Base-by-base conservation (phyloP, 2,888 invertebrate species). In the Gymnocheta viridis region DNA sequence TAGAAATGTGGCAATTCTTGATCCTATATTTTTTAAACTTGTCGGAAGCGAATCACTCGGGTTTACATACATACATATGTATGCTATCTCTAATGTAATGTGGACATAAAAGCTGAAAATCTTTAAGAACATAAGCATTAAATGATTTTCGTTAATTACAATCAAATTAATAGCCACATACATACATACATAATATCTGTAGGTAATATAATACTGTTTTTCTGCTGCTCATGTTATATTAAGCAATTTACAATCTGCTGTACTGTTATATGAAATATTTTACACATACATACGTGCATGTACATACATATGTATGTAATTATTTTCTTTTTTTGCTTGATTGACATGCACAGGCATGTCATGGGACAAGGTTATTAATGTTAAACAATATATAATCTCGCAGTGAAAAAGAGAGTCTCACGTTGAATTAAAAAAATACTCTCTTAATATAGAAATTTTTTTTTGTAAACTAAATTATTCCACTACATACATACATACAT, bases 351-450 rank as follows among this genome's bases (percentile, higher is more conserved):
- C 64, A 66, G 79, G 12, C 66, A 80, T 80, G 83, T 83, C 83
- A 80, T 83, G 70, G 82, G 76, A 12, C 83, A 83, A 83, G 83
- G 83, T 83, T 83, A 83, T 83, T 72, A 83, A 67, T 80, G 54
- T 73, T 69, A 69, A 82, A 78, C 67, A 74, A 73, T 51, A 69
- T 47, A 74, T 47, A 70, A 70, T n/a, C 7, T 19, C 17, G 49
- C 29, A 58, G 73, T 38, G 17, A 44, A 74, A 41, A 44, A 66
- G 32, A 60, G 70, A 80, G 56, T 60, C 10, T 10, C 14, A 47
- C 12, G 38, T 35, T 41, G 24, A 64, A 64, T 35, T 17, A 54
- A 60, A n/a, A 10, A 47, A 27, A 12, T n/a, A 22, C 66, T 64
- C 79, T 80, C 72, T 47, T 12, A 64, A 62, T n/a, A n/a, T n/a